A percentile compares a stretch with the other conserved stretches of the same genome.
Evolutionary conservation across 2,888 invertebrate species (phyloP).

Genomic region (Polymixis flavicincta): DNA sequence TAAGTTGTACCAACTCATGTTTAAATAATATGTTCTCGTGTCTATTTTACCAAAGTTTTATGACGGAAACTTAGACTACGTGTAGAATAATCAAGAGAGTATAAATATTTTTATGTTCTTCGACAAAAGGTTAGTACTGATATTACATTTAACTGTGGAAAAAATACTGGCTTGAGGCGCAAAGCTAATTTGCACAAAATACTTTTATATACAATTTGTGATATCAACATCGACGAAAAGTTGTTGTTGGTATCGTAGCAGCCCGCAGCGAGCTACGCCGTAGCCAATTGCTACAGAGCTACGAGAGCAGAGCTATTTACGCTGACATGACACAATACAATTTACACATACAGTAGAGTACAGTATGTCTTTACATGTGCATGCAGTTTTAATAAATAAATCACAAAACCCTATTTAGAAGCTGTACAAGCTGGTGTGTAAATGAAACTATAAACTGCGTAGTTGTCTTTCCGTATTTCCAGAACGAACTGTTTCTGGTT

Average conservation of each 20-base stretch:
- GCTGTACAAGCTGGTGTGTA: background rate
- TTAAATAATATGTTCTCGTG: background rate
- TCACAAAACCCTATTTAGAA: slow-evolving; percentile 1
- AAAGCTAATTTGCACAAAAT: slow-evolving; percentile 23
- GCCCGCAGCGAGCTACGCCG: slow-evolving; percentile 19
- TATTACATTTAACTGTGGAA: slow-evolving; percentile 50
- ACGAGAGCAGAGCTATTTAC: too few relatives aligned
- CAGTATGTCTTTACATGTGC: background rate
- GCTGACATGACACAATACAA: too few relatives aligned
- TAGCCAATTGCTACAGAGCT: slow-evolving; percentile 4
- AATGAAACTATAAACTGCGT: background rate
- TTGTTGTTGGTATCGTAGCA: background rate
- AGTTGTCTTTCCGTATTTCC: background rate
- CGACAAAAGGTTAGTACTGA: slow-evolving; percentile 24
- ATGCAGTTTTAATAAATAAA: background rate
- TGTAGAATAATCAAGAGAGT: slow-evolving; percentile 9
- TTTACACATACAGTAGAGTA: background rate
- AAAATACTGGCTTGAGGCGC: slow-evolving; percentile 29
- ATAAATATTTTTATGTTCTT: slow-evolving; percentile 26
- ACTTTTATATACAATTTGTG: background rate
- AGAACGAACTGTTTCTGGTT: slow-evolving; percentile 5
- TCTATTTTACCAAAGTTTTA: background rate
- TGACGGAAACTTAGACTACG: background rate
- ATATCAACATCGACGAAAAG: background rate
- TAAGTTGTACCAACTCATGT: background rate